Evolutionary conservation across 2,113 vertebrate genomes (phyloP).

Genomic region (Antigone vipio): DNA sequence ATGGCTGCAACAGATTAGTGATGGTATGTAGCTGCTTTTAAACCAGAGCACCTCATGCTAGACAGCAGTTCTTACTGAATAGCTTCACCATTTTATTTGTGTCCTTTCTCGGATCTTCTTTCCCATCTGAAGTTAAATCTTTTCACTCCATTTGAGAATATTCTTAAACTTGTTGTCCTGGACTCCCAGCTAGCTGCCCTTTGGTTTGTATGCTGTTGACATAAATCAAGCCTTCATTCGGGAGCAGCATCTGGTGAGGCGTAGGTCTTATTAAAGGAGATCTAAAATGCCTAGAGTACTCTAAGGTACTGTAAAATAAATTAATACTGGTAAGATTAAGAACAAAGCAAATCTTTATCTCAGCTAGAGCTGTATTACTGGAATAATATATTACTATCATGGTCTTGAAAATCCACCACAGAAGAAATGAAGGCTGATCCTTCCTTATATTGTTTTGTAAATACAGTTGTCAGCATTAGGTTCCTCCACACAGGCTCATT

Average conservation of each 20-base stretch:
- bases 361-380: neutral
- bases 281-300: neutral
- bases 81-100: neutral
- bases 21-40: neutral
- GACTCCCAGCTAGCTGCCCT: neutral
- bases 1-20: neutral
- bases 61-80: neutral
- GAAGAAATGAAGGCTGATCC: slow-evolving; percentile 15
- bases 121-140: neutral
- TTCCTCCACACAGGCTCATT: neutral
- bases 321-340: slow-evolving; percentile 27
- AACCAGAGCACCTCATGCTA: neutral
- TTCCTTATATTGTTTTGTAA: neutral
- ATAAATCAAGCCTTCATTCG: neutral
- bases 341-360: slow-evolving; percentile 40
- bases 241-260: neutral
- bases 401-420: neutral
- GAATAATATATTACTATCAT: neutral
- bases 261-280: neutral
- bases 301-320: slow-evolving; percentile 28
- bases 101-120: neutral
- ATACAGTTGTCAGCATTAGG: slow-evolving; percentile 31
- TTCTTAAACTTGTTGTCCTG: neutral
- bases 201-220: neutral
- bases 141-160: neutral